Evolutionary conservation across 2,888 invertebrate genomes (phyloP).

Genomic region (Holacanthella duospinosa): DNA sequence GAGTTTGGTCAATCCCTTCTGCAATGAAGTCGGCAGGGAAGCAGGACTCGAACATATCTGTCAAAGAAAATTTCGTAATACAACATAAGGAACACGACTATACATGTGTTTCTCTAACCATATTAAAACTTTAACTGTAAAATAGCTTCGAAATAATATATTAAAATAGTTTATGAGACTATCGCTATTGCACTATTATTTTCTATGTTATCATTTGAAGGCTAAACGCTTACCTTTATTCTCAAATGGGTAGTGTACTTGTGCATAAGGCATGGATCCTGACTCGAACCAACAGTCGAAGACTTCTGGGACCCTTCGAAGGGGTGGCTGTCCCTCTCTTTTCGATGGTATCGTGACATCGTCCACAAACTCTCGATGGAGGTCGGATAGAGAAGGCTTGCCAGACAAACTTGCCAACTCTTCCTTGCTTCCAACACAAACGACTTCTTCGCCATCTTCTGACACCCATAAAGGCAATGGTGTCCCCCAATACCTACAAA

Average conservation of each 20-base stretch:
- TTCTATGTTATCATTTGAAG: too few relatives aligned
- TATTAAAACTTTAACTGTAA: too few relatives aligned
- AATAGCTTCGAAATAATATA: background rate
- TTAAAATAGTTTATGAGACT: background rate
- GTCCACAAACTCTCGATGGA: slow-evolving; percentile 91
- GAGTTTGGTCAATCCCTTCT: slow-evolving; percentile 97
- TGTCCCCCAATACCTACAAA: slow-evolving; percentile 98
- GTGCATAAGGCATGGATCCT: slow-evolving; percentile 98
- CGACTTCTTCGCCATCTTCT: slow-evolving; percentile 77
- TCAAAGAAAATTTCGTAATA: slow-evolving; percentile 7
- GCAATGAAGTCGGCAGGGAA: slow-evolving; percentile 99
- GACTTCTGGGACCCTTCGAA: slow-evolving; percentile 80
- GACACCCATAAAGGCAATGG: slow-evolving; percentile 97
- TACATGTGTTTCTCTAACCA: background rate
- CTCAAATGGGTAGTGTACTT: slow-evolving; percentile 92
- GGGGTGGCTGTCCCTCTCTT: slow-evolving; percentile 66
- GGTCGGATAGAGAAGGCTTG: slow-evolving; percentile 61
- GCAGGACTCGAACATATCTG: slow-evolving; percentile 69
- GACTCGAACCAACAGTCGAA: slow-evolving; percentile 99
- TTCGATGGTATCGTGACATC: slow-evolving; percentile 82
- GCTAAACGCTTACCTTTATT: slow-evolving; percentile 45
- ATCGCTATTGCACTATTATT: too few relatives aligned
- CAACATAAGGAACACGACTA: background rate
- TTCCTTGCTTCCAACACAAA: slow-evolving; percentile 86
- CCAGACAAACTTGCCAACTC: slow-evolving; percentile 79